phyloP scores from a whole-genome alignment of 2,888 invertebrate genomes.

The Lasioglossum leucozonium region DNA sequence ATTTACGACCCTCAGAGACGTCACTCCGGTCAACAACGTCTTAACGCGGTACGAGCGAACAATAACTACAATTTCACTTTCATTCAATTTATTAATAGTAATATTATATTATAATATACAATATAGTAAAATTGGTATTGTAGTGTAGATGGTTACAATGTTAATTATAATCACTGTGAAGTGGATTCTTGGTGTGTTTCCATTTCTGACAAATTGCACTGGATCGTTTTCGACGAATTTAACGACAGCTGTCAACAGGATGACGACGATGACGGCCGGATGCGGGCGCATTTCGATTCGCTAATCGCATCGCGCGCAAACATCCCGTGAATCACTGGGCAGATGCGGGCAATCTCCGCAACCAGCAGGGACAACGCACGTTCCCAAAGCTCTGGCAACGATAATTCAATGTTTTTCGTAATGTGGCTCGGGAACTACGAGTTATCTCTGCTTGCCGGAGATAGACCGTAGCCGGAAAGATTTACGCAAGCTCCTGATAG shows the following conservation, averaged over 20 bases:
- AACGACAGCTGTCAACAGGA: neutral
- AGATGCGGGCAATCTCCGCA: constrained; percentile 38
- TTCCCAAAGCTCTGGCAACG: neutral
- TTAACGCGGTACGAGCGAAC: no score
- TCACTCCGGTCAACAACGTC: no score
- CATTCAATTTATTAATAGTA: no score
- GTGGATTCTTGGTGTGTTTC: neutral
- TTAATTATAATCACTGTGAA: neutral
- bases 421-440: neutral
- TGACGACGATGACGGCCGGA: constrained; percentile 4
- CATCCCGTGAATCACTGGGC: constrained; percentile 30
- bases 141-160: no score
- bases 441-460: constrained; percentile 11
- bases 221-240: neutral
- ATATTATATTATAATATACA: no score
- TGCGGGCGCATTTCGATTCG: constrained; percentile 45
- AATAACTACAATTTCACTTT: no score
- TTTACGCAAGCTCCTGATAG: neutral
- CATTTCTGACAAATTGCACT: neutral
- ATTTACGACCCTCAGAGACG: no score
- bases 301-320: constrained; percentile 32
- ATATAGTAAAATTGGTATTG: no score
- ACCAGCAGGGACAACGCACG: neutral
- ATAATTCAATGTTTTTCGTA: constrained; percentile 23
- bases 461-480: neutral